Evolutionary conservation across 1,140 invertebrate genomes (phyloP).

Genomic region (Colletes gigas): DNA sequence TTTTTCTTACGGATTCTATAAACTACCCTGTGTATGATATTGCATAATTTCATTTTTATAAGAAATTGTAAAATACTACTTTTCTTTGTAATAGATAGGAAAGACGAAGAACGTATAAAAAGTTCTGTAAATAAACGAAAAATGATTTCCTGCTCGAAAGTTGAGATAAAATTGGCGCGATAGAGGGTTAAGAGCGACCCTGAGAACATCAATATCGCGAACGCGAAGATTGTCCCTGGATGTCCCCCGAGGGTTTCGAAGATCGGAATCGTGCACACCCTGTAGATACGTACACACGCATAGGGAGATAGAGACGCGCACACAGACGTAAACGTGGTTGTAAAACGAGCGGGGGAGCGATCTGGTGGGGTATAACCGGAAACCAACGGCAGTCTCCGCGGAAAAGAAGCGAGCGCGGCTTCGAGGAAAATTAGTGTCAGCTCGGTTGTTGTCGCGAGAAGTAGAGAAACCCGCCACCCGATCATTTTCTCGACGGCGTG

Average conservation of each 20-base stretch:
- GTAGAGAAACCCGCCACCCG: constrained; percentile 11
- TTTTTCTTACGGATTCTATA: too few relatives aligned
- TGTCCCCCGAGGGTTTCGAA: constrained; percentile 10
- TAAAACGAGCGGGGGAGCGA: constrained; percentile 33
- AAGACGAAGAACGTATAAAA: too few relatives aligned
- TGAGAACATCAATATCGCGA: constrained; percentile 35
- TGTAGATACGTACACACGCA: constrained; percentile 3
- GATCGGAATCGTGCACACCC: constrained; percentile 10
- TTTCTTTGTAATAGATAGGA: too few relatives aligned
- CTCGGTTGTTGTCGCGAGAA: constrained; percentile 38
- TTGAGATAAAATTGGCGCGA: too few relatives aligned
- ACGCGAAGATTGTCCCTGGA: constrained; percentile 19
- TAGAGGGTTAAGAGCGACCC: constrained; percentile 9
- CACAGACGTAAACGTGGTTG: constrained; percentile 11
- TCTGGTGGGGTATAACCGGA: constrained; percentile 51
- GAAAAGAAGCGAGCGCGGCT: constrained; percentile 39
- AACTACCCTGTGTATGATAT: too few relatives aligned
- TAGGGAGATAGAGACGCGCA: not conserved
- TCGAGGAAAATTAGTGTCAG: constrained; percentile 49
- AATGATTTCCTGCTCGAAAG: too few relatives aligned
- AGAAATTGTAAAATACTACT: too few relatives aligned
- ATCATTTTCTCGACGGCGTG: not conserved
- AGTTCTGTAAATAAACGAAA: too few relatives aligned
- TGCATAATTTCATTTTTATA: too few relatives aligned
- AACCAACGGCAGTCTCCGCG: constrained; percentile 39